phyloP scores from a whole-genome alignment of 1,140 invertebrate species.

The Fopius arisanus region DNA sequence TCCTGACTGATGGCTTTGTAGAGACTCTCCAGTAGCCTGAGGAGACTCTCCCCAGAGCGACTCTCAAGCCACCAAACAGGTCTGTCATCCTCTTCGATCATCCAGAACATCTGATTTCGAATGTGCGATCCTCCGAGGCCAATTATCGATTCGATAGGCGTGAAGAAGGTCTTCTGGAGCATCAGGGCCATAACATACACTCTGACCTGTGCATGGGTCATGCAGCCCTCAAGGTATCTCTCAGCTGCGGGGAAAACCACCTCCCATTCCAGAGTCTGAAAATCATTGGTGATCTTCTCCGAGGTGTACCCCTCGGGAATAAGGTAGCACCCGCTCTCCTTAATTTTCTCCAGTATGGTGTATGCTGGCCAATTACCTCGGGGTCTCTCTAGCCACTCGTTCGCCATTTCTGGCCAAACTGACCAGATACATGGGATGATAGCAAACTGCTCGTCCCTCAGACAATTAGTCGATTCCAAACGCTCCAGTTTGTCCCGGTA shows the following conservation, averaged over 20 bases:
- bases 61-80: conserved; percentile 75
- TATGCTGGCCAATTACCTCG: conserved; percentile 73
- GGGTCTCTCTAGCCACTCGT: conserved; percentile 70
- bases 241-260: conserved; percentile 77
- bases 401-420: conserved; percentile 72
- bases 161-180: conserved; percentile 74
- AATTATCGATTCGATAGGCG: conserved; percentile 65
- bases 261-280: conserved; percentile 76
- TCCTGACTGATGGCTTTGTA: conserved; percentile 66
- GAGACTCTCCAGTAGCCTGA: conserved; percentile 68
- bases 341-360: conserved; percentile 71
- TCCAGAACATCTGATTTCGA: conserved; percentile 80
- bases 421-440: conserved; percentile 71
- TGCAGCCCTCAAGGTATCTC: conserved; percentile 73
- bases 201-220: conserved; percentile 74
- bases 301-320: conserved; percentile 72
- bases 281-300: conserved; percentile 67
- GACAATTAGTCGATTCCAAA: conserved; percentile 37
- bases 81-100: conserved; percentile 73
- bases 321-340: conserved; percentile 73
- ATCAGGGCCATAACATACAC: conserved; percentile 72
- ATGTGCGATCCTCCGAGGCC: conserved; percentile 73
- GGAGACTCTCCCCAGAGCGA: conserved; percentile 72
- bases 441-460: conserved; percentile 65
- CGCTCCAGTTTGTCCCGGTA: conserved; percentile 63